Evolutionary conservation across 2,797 vertebrate species (phyloP).

Genomic region (Microhierax caerulescens): DNA sequence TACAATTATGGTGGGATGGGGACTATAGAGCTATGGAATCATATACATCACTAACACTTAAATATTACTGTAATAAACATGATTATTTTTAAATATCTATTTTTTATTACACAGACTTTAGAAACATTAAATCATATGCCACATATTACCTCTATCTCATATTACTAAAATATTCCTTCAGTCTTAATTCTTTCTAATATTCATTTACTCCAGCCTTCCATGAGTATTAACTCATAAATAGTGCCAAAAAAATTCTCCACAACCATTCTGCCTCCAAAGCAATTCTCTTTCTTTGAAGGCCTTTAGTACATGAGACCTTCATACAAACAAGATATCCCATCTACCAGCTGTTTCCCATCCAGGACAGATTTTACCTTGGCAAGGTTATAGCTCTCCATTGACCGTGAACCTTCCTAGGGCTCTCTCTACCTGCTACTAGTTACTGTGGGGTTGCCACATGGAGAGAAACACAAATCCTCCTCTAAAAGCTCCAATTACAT

Average conservation of each 20-base stretch:
- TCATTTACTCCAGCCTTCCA: background rate
- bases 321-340: background rate
- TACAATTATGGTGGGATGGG: background rate
- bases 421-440: background rate
- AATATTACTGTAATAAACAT: background rate
- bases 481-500: background rate
- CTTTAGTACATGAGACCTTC: background rate
- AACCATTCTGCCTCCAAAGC: background rate
- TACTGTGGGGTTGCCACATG: background rate
- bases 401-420: conserved; percentile 19
- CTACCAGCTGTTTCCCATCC: conserved; percentile 16
- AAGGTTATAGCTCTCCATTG: background rate
- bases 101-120: background rate
- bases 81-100: background rate
- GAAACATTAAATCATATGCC: background rate
- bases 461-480: background rate
- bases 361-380: conserved; percentile 18
- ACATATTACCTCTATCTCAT: background rate
- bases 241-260: background rate
- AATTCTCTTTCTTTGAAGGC: background rate
- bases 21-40: background rate
- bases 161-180: background rate
- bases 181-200: background rate
- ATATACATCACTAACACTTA: background rate
- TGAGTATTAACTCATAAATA: background rate